Percentiles rank a stretch among this genome's conserved stretches.
phyloP scores from a whole-genome alignment of 2,888 invertebrate species.

The Phortica magna region DNA sequence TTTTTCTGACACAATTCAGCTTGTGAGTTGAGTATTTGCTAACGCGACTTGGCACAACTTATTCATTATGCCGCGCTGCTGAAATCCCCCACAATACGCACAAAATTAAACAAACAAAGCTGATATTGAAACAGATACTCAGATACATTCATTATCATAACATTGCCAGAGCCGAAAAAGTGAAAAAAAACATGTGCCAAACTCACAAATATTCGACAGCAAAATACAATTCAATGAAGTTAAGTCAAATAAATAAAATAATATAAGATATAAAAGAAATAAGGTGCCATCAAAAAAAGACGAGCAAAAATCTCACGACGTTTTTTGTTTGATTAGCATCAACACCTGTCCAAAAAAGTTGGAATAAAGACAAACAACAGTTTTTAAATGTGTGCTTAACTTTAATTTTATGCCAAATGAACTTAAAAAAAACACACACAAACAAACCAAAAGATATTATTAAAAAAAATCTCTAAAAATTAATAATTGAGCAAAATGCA shows the following conservation, averaged over 20 bases:
- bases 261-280: constrained; percentile 31
- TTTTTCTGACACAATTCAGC: too few relatives aligned
- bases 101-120: too few relatives aligned
- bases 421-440: constrained; percentile 32
- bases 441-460: neutral
- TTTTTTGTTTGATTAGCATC: constrained; percentile 38
- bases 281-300: constrained; percentile 31
- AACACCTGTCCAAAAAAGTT: constrained; percentile 44
- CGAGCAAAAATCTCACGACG: constrained; percentile 63
- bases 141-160: too few relatives aligned
- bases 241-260: constrained; percentile 39
- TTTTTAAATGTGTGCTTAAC: constrained; percentile 52
- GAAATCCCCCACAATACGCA: too few relatives aligned
- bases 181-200: too few relatives aligned
- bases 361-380: constrained; percentile 18
- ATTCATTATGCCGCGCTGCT: too few relatives aligned
- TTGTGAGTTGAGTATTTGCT: too few relatives aligned
- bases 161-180: too few relatives aligned
- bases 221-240: neutral
- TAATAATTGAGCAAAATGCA: neutral
- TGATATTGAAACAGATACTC: too few relatives aligned
- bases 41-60: too few relatives aligned
- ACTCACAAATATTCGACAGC: too few relatives aligned
- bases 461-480: neutral
- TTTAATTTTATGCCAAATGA: constrained; percentile 58